Evolutionary conservation across 2,113 vertebrate species (phyloP), one percentile per base, ranked within the genome.

Genomic region (Atrichornis clamosus): DNA sequence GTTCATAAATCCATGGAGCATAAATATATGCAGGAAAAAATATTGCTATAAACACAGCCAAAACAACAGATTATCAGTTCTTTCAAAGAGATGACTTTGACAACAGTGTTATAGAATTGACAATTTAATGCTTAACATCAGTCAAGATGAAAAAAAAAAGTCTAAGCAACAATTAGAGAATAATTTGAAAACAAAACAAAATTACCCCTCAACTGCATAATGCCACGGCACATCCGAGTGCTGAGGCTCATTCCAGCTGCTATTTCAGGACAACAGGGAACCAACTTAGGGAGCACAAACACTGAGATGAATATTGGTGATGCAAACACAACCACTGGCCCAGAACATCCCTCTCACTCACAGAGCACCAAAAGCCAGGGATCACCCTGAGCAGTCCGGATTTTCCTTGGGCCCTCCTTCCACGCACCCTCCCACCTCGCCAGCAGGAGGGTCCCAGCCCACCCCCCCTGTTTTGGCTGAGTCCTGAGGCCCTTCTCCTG

Each of bases 191-290:
- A 80, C 15, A 53, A 72, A 72, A 27, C n/a, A 30, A 60, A 75
- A 53, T 20, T 26, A 8, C 64, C 27, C 46, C 30, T 30, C 0
- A 0, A 33, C 16, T 24, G 46, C 1, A 0, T 3, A 67, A 84
- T 1, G 3, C 23, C 46, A 33, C 0, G 4, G 73, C 6, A 3
- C 42, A 62, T 15, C 24, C 0, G 3, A 70, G 42, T 3, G 18
- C 50, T 37, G 37, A 62, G 77, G 59, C 55, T 81, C 8, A 1
- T 19, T 16, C 59, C 73, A 65, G 15, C 30, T 30, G 21, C 5
- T 47, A 0, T 2, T 35, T 3, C 27, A 50, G 39, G 70, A 49
- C 5, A 2, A 19, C 27, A 2, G 0, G 39, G 28, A 55, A 23
- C 32, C 68, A 4, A 4, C 15, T 3, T 6, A 5, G 28, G 82